Base-by-base conservation (phyloP, 2,797 vertebrate genomes). In the Danio albolineatus region DNA sequence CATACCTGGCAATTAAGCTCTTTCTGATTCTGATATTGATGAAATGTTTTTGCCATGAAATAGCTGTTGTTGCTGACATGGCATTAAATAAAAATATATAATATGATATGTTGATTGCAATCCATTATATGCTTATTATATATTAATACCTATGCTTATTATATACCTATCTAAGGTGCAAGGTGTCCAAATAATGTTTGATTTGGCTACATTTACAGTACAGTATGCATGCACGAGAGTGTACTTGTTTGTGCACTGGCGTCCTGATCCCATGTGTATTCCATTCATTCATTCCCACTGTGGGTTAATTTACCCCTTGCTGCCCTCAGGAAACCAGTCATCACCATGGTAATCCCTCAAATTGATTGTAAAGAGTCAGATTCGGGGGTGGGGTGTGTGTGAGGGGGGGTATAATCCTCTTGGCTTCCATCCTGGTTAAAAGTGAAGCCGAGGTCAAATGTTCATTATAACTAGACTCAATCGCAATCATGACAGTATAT, bases 261-360 rank as follows among this genome's bases (percentile, higher is more conserved):
- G 21, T 49, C 28, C 44, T 17, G 41, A 67, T 38, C 56, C 59
- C 43, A 7, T 13, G 19, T 67, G 43, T 73, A 54, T 66, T 76
- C 16, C 65, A 2, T 62, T 60, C 38, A 51, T 9, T 64, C 67
- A 73, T 85, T 83, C 76, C 79, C 62, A 65, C 75, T 73, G 41
- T 19, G 43, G 80, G 54, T 79, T 83, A 56, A 83, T 85, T 83
- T 77, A 82, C 78, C 79, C 56, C 17, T 38, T 5, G n/a, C 36
- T 38, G 73, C 57, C 67, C 61, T 46, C 10, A 43, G 81, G 81
- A 85, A 19, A 79, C 62, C 76, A 51, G 81, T 17, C 79, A 73
- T 84, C 69, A 41, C 62, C 69, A 80, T 83, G 76, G 81, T 83
- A 82, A 85, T 86, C 78, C 65, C 38, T 74, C 78, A 79, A 82